phyloP scores from a whole-genome alignment of 1,140 invertebrate genomes.

The Trypoxylus dichotomus region DNA sequence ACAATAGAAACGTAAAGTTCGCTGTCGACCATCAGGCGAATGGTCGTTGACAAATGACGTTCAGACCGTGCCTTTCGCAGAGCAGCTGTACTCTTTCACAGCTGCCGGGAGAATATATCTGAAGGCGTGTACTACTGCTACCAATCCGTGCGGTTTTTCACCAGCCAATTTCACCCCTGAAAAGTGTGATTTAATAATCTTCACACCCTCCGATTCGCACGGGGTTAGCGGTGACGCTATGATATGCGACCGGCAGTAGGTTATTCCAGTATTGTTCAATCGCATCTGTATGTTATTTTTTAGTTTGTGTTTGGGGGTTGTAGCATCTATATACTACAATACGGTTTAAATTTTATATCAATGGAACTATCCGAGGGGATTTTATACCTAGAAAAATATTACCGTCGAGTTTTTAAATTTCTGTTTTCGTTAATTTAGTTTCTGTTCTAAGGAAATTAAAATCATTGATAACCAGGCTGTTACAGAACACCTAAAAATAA shows the following conservation, averaged over 20 bases:
- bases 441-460: too few relatives aligned
- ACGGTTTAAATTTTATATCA: too few relatives aligned
- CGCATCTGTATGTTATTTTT: background rate
- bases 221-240: background rate
- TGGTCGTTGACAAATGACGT: constrained; percentile 11
- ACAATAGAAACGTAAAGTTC: constrained; percentile 4
- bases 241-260: background rate
- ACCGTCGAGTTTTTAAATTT: too few relatives aligned
- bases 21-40: background rate
- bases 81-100: constrained; percentile 13
- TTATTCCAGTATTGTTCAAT: background rate
- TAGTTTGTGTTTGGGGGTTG: background rate
- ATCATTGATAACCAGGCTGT: too few relatives aligned
- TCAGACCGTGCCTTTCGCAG: background rate
- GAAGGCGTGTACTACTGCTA: constrained; percentile 6
- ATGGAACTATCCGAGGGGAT: too few relatives aligned
- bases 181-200: constrained; percentile 23
- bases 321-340: too few relatives aligned
- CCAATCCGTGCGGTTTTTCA: constrained; percentile 8
- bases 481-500: too few relatives aligned
- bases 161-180: background rate
- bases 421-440: too few relatives aligned
- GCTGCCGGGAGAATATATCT: background rate
- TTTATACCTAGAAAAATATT: too few relatives aligned
- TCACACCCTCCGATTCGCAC: background rate